A percentile compares a stretch with the other conserved stretches of the same genome.
Conservation (phyloP, 1,140 invertebrate species). For the Diplogasteroides magnus region DNA sequence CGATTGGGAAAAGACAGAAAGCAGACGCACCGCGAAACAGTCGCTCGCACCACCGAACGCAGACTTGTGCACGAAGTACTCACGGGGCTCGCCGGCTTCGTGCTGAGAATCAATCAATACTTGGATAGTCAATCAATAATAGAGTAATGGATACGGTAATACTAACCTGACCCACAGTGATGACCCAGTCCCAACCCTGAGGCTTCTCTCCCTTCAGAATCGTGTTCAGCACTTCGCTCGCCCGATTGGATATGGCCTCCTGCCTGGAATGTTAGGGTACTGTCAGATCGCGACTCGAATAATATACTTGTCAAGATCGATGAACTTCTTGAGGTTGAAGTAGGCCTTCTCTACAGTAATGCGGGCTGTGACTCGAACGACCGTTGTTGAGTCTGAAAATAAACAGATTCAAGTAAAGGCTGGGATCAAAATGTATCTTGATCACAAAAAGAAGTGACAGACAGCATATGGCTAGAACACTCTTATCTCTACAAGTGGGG, state of each 20-base stretch:
- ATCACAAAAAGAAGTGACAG: too few relatives aligned
- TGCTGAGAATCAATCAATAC: too few relatives aligned
- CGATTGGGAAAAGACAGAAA: too few relatives aligned
- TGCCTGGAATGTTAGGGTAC: too few relatives aligned
- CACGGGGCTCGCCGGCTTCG: neutral
- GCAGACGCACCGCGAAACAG: slow-evolving; percentile 7
- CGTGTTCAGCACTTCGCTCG: neutral
- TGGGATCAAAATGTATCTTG: too few relatives aligned
- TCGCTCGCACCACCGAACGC: neutral
- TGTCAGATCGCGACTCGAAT: neutral
- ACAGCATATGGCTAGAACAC: too few relatives aligned
- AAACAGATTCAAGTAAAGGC: too few relatives aligned
- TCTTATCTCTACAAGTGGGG: too few relatives aligned
- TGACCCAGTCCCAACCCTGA: slow-evolving; percentile 8
- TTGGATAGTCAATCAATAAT: too few relatives aligned
- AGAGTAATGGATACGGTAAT: too few relatives aligned
- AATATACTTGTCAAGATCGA: slow-evolving; percentile 4
- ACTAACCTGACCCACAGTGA: slow-evolving; percentile 13
- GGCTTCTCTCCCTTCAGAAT: slow-evolving; percentile 16
- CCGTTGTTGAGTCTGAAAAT: too few relatives aligned
- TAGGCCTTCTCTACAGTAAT: slow-evolving; percentile 35
- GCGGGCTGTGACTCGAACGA: too few relatives aligned
- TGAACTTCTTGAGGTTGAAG: slow-evolving; percentile 4
- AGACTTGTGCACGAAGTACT: slow-evolving; percentile 8
- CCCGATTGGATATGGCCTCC: neutral